A percentile compares a stretch with the other conserved stretches of the same genome.
phyloP scores from a whole-genome alignment of 2,113 vertebrate species.

The Anguilla japonica region DNA sequence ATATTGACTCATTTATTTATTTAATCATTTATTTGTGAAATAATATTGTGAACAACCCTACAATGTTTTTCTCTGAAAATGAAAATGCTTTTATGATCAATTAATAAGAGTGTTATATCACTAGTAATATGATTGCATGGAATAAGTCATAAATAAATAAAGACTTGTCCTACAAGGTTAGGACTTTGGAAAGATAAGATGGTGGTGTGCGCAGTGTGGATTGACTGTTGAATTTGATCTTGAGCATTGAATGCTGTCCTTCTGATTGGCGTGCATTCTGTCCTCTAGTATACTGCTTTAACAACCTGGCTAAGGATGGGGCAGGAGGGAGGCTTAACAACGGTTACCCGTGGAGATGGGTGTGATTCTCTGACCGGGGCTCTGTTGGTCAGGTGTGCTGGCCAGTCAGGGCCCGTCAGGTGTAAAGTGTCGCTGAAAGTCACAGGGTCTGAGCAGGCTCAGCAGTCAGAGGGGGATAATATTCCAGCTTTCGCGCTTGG shows the following conservation, averaged over 20 bases:
- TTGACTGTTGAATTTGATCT: constrained; percentile 79
- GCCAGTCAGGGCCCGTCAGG: neutral
- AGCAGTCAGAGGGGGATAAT: neutral
- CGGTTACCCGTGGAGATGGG: too few relatives aligned
- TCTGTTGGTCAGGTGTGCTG: neutral
- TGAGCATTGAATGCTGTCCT: constrained; percentile 74
- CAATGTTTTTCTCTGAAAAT: too few relatives aligned
- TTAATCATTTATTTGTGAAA: too few relatives aligned
- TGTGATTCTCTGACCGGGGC: too few relatives aligned
- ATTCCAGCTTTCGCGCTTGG: neutral
- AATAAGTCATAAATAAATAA: constrained; percentile 60
- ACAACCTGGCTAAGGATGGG: too few relatives aligned
- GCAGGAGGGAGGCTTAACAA: too few relatives aligned
- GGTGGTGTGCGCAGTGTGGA: constrained; percentile 74
- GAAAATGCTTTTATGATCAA: too few relatives aligned
- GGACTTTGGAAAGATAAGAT: constrained; percentile 70
- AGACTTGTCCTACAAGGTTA: constrained; percentile 67
- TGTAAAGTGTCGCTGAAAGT: neutral
- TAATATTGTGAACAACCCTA: too few relatives aligned
- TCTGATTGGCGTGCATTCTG: constrained; percentile 45
- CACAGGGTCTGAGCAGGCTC: neutral
- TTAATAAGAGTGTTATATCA: too few relatives aligned
- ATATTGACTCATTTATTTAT: too few relatives aligned
- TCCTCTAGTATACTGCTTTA: too few relatives aligned
- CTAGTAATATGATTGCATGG: too few relatives aligned